Evolutionary conservation across 2,113 vertebrate genomes (phyloP).

Genomic region (Xyliphius kryptos): DNA sequence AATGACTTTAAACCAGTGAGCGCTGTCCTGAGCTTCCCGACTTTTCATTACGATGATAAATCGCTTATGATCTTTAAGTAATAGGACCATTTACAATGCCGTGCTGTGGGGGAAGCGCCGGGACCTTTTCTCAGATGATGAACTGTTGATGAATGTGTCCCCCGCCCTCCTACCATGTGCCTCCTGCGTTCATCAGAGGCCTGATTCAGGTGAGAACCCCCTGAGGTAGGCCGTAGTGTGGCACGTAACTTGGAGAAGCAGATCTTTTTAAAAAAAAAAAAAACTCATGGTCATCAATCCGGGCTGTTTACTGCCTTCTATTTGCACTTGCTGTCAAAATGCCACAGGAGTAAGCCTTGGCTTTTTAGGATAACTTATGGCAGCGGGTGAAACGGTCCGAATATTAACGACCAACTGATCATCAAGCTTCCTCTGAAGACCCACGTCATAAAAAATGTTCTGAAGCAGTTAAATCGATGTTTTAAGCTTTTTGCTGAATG

Average conservation of each 20-base stretch:
- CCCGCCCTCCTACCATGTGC: no score
- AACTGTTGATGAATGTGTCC: no score
- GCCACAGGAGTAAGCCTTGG: background rate
- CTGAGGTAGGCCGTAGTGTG: background rate
- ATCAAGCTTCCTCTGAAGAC: constrained; percentile 10
- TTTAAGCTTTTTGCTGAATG: background rate
- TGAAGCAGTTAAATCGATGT: background rate
- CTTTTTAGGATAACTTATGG: constrained; percentile 28
- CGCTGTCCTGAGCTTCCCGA: constrained; percentile 10
- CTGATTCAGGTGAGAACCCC: no score
- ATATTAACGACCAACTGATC: constrained; percentile 17
- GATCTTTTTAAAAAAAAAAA: background rate
- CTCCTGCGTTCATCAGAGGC: no score
- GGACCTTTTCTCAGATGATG: background rate
- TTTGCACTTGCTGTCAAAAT: constrained; percentile 27
- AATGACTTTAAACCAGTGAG: constrained; percentile 33
- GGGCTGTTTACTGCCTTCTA: constrained; percentile 23
- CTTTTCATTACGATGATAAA: constrained; percentile 43
- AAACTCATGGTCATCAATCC: constrained; percentile 24
- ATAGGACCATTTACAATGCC: constrained; percentile 39
- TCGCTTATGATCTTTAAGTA: constrained; percentile 25
- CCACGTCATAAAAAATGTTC: constrained; percentile 2
- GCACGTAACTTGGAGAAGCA: background rate
- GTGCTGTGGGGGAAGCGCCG: background rate
- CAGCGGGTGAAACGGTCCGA: constrained; percentile 6